phyloP scores from a whole-genome alignment of 2,888 invertebrate genomes.

The Pachydiplax longipennis region DNA sequence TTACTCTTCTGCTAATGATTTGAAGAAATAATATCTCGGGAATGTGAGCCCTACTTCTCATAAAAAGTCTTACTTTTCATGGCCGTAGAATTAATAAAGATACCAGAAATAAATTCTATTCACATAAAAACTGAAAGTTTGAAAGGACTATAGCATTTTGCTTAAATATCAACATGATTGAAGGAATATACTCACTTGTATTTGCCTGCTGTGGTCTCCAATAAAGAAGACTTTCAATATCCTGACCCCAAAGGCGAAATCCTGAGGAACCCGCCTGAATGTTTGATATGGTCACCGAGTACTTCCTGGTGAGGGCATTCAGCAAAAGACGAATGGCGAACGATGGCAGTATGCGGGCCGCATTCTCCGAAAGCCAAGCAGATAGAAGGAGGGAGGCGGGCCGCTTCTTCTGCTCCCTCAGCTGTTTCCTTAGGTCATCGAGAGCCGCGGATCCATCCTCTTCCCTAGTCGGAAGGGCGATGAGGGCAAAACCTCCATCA shows the following conservation, averaged over 20 bases:
- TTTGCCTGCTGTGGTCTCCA: constrained; percentile 81
- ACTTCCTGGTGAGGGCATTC: constrained; percentile 71
- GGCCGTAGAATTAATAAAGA: too few relatives aligned
- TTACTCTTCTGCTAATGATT: too few relatives aligned
- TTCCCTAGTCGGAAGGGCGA: constrained; percentile 61
- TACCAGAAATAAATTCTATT: too few relatives aligned
- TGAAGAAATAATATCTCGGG: too few relatives aligned
- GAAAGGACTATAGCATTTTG: too few relatives aligned
- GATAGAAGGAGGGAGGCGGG: constrained; percentile 65
- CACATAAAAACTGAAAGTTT: too few relatives aligned
- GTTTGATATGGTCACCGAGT: constrained; percentile 65
- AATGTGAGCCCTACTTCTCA: too few relatives aligned
- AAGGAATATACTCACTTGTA: constrained; percentile 67
- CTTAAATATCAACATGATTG: background rate
- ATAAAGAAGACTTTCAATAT: constrained; percentile 69
- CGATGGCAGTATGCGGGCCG: constrained; percentile 64
- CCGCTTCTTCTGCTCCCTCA: constrained; percentile 57
- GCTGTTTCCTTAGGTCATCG: constrained; percentile 70
- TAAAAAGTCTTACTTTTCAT: too few relatives aligned
- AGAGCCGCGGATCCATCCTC: constrained; percentile 59
- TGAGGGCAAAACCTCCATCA: constrained; percentile 62
- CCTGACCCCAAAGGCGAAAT: constrained; percentile 70
- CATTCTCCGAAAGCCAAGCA: constrained; percentile 59
- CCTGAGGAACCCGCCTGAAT: constrained; percentile 61
- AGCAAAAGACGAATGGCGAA: constrained; percentile 65